Evolutionary conservation across 2,113 vertebrate genomes (phyloP).

Genomic region (Sander vitreus): DNA sequence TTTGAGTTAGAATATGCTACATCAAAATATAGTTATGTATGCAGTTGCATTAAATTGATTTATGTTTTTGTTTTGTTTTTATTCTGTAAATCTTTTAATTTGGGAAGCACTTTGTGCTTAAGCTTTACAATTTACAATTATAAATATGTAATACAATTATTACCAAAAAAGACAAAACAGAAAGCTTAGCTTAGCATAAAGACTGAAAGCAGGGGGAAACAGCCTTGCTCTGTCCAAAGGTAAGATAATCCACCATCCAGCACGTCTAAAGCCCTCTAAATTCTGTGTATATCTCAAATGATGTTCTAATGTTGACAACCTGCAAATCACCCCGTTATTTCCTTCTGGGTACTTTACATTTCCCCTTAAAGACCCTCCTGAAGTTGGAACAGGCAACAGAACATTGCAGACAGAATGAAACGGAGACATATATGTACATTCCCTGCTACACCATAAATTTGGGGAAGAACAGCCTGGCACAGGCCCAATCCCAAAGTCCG

Average conservation of each 20-base stretch:
- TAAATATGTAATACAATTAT: too few species aligned
- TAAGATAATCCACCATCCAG: not conserved
- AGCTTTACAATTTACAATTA: too few species aligned
- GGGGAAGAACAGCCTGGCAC: not conserved
- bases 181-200: not conserved
- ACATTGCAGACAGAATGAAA: too few species aligned
- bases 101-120: too few species aligned
- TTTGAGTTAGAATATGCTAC: too few species aligned
- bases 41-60: too few species aligned
- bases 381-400: not conserved
- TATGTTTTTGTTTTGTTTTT: too few species aligned
- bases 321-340: not conserved
- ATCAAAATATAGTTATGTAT: too few species aligned
- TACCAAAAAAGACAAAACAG: too few species aligned
- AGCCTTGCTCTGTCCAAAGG: not conserved
- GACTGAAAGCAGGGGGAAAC: not conserved
- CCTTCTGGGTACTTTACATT: not conserved
- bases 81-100: too few species aligned
- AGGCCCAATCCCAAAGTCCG: too few species aligned
- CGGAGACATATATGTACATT: slow-evolving; percentile 9
- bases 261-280: not conserved
- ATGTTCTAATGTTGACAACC: not conserved
- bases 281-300: not conserved
- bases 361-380: not conserved
- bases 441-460: not conserved